phyloP scores from a whole-genome alignment of 2,888 invertebrate genomes.

The Cryptus viduatorius region DNA sequence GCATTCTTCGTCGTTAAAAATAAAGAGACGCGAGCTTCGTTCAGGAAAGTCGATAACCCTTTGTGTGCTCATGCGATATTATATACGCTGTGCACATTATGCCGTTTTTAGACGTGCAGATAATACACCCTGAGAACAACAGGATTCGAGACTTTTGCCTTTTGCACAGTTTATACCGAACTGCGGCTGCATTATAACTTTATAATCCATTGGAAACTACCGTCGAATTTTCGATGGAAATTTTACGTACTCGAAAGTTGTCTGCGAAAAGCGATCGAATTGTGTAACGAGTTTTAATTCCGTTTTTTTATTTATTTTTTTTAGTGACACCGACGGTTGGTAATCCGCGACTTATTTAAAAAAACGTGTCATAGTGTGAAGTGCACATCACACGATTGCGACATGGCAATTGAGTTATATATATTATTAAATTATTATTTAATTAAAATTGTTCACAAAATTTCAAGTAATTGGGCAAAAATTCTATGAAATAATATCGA shows the following conservation, averaged over 20 bases:
- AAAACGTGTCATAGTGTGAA: background rate
- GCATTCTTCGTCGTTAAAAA: conserved; percentile 27
- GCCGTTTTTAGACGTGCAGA: background rate
- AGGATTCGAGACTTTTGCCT: background rate
- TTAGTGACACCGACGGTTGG: background rate
- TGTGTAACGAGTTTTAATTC: background rate
- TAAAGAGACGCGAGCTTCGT: conserved; percentile 9
- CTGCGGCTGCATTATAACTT: background rate
- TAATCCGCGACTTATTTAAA: background rate
- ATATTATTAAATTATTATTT: background rate
- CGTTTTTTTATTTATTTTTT: too few species aligned
- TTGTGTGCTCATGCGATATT: conserved; percentile 10
- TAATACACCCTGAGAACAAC: conserved; percentile 6
- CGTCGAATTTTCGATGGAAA: background rate
- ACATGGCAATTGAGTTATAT: background rate
- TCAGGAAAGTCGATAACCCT: conserved; percentile 27
- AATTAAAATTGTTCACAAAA: background rate
- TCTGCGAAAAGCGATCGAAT: background rate
- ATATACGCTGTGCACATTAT: background rate
- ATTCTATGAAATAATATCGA: too few species aligned
- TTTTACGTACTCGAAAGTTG: background rate
- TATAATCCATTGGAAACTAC: background rate
- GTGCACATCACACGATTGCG: background rate
- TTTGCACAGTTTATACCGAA: background rate
- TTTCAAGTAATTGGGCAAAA: too few species aligned